Percentiles rank a stretch among this genome's conserved stretches.
Conservation (phyloP, 1,140 invertebrate species). For the Eubasilissa regina region DNA sequence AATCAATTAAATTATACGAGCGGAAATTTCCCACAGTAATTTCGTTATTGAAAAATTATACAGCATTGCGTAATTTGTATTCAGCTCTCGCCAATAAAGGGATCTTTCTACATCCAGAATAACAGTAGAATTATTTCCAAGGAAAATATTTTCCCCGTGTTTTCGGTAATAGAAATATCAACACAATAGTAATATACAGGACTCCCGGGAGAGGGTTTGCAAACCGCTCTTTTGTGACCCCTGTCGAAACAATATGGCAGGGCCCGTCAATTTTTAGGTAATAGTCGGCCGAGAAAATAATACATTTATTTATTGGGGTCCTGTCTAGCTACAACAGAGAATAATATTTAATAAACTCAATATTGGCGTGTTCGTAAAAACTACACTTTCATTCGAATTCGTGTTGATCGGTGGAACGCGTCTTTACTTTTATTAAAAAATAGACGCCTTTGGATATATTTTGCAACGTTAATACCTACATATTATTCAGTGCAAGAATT, state of each 20-base stretch:
- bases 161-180: slow-evolving; percentile 48
- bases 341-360: neutral
- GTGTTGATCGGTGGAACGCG: too few relatives aligned
- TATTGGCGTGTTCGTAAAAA: neutral
- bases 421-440: too few relatives aligned
- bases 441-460: too few relatives aligned
- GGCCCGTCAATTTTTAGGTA: slow-evolving; percentile 3
- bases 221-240: neutral
- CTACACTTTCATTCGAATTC: too few relatives aligned
- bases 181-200: slow-evolving; percentile 35
- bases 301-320: slow-evolving; percentile 2
- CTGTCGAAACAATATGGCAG: slow-evolving; percentile 30
- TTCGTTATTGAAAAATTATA: slow-evolving; percentile 40
- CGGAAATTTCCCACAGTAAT: slow-evolving; percentile 12
- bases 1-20: slow-evolving; percentile 36
- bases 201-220: slow-evolving; percentile 1
- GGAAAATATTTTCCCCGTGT: slow-evolving; percentile 37
- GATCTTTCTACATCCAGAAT: neutral
- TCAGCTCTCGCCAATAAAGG: slow-evolving; percentile 4
- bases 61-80: slow-evolving; percentile 15
- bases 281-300: neutral
- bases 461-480: too few relatives aligned
- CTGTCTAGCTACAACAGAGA: neutral
- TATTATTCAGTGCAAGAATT: too few relatives aligned
- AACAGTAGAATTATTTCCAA: neutral